Percentiles rank a stretch among this genome's conserved stretches.
phyloP scores from a whole-genome alignment of 1,140 invertebrate genomes.

The Camponotus vicinus region DNA sequence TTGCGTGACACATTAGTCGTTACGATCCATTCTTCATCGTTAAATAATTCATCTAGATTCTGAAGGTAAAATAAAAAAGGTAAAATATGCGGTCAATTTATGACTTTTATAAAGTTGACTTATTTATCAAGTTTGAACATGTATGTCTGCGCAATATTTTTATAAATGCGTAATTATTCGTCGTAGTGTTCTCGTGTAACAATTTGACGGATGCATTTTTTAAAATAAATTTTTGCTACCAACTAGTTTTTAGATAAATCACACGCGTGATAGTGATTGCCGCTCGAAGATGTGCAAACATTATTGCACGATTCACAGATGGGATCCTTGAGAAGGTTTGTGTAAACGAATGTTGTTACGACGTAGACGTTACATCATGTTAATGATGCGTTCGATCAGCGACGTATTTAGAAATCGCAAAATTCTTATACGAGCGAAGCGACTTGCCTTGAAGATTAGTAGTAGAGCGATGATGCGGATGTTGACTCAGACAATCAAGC shows the following conservation, averaged over 20 bases:
- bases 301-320: constrained; percentile 2
- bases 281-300: constrained; percentile 50
- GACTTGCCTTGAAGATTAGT: constrained; percentile 39
- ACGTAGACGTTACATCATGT: constrained; percentile 54
- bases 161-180: background rate
- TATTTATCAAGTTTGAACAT: background rate
- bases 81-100: constrained; percentile 10
- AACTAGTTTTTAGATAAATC: constrained; percentile 39
- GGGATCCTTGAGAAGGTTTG: constrained; percentile 47
- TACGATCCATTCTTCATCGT: background rate
- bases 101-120: background rate
- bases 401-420: constrained; percentile 76
- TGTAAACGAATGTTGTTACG: constrained; percentile 56
- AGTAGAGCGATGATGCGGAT: background rate
- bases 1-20: constrained; percentile 2
- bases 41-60: constrained; percentile 26
- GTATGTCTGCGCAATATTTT: background rate
- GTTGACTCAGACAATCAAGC: constrained; percentile 36
- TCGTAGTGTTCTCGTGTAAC: background rate
- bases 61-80: background rate
- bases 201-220: too few species aligned
- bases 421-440: background rate
- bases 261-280: constrained; percentile 3
- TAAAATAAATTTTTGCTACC: constrained; percentile 22
- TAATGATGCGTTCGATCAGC: constrained; percentile 64